Evolutionary conservation across 2,113 vertebrate genomes (phyloP).

Genomic region (Asarcornis scutulata): DNA sequence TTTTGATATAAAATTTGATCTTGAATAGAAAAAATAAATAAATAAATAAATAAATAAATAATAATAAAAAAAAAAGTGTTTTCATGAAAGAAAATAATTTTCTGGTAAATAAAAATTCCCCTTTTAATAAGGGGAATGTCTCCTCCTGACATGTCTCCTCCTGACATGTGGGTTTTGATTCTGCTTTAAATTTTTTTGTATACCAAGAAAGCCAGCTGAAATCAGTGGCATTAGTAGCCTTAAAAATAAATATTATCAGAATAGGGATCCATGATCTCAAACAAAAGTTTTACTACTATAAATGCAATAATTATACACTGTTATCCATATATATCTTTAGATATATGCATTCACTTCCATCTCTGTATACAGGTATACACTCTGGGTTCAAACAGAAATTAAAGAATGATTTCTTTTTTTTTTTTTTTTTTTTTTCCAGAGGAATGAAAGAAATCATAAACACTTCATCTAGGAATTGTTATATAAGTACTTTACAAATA

Average conservation of each 20-base stretch:
- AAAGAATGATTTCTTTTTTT: not conserved
- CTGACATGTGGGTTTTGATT: not conserved
- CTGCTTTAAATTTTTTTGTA: not conserved
- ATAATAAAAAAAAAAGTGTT: not conserved
- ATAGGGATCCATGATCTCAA: not conserved
- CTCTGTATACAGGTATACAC: not conserved
- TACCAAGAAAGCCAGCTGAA: not conserved
- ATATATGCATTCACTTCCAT: not conserved
- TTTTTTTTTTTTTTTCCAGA: not conserved
- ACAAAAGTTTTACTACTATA: not conserved
- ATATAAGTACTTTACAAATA: not conserved
- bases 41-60: not conserved
- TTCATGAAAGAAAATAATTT: not conserved
- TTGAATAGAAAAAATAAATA: not conserved
- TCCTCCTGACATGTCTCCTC: not conserved
- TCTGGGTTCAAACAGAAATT: not conserved
- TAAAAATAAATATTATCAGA: not conserved
- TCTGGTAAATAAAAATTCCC: not conserved
- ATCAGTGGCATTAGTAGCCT: not conserved
- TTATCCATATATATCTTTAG: not conserved
- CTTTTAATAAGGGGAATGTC: not conserved
- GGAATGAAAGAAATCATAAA: not conserved
- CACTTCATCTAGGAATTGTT: not conserved
- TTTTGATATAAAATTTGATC: not conserved
- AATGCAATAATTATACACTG: rapidly evolving